Conservation (phyloP, 2,797 vertebrate genomes). For the Oceanodroma leucorhoa region DNA sequence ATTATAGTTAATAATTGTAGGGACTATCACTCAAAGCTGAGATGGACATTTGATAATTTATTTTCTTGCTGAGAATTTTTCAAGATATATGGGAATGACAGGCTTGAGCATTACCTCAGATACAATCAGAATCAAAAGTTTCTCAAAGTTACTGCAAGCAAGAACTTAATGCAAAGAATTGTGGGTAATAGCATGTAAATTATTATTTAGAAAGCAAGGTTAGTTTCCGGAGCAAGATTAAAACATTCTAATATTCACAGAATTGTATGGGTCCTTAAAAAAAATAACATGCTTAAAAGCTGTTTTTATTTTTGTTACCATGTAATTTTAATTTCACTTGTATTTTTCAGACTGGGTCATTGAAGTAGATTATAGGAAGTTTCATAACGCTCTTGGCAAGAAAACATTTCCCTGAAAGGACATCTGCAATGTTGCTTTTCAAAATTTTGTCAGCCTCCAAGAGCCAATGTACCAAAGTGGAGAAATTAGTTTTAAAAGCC, state of each 20-base stretch:
- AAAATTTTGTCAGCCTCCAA: background rate
- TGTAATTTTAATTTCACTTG: background rate
- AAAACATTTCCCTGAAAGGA: background rate
- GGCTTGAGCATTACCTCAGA: background rate
- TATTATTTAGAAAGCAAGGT: background rate
- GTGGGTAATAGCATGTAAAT: background rate
- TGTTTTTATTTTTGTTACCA: background rate
- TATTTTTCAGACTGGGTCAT: background rate
- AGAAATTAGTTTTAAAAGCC: background rate
- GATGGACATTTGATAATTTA: background rate
- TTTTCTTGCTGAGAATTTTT: background rate
- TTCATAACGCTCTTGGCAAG: background rate
- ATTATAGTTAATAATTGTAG: constrained; percentile 2
- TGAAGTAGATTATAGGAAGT: background rate
- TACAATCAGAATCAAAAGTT: background rate
- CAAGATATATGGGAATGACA: background rate
- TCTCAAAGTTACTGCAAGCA: background rate
- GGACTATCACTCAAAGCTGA: background rate
- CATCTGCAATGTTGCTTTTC: background rate
- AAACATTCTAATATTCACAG: background rate
- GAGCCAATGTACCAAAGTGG: background rate
- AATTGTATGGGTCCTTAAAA: background rate
- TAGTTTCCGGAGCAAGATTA: background rate
- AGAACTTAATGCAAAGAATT: background rate
- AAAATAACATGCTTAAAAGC: background rate